Conservation (phyloP, 2,113 vertebrate species). For the Ibidorhyncha struthersii region DNA sequence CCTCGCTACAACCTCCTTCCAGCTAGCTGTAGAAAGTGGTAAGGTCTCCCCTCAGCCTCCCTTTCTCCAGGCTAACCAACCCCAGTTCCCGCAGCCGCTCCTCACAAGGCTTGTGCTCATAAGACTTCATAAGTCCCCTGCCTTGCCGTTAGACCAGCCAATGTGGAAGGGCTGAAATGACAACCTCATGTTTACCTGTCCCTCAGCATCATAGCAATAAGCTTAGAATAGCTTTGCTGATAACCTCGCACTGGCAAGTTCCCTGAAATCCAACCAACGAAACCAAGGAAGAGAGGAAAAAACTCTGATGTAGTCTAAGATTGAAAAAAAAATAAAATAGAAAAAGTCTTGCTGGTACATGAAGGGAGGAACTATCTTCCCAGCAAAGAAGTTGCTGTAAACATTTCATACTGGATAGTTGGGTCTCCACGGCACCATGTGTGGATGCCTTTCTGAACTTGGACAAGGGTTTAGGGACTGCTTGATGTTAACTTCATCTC, state of each 20-base stretch:
- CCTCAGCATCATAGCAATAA: neutral
- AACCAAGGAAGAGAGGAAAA: neutral
- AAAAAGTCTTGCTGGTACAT: neutral
- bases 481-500: neutral
- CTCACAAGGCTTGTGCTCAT: no score
- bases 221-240: neutral
- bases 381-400: neutral
- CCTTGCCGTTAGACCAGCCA: neutral
- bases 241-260: neutral
- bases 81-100: no score
- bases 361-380: neutral
- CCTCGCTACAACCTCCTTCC: no score
- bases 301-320: neutral
- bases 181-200: neutral
- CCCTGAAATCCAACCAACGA: neutral
- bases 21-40: no score
- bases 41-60: no score
- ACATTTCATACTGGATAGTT: neutral
- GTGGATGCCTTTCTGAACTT: neutral
- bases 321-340: neutral
- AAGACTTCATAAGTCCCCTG: neutral
- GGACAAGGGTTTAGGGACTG: neutral
- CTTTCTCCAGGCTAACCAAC: no score
- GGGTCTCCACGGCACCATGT: accelerated
- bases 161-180: neutral